A percentile compares a stretch with the other conserved stretches of the same genome.
These are phyloP conservation scores for Oxytorus armatus DNA, from an alignment of 2,888 invertebrate species.

Conservation along the genomic window DNA sequence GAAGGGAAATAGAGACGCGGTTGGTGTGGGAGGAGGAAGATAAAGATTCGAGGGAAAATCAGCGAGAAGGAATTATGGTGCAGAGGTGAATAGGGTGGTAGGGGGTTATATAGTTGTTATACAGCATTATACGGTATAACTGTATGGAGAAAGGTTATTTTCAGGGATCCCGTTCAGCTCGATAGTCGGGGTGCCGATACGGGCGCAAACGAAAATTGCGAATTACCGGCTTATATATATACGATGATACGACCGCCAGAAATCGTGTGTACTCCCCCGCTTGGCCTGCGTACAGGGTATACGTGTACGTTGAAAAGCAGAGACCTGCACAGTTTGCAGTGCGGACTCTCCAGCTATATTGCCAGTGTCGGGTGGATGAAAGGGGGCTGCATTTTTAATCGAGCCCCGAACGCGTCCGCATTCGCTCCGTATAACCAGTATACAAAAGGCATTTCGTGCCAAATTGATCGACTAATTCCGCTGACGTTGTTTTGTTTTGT, in stretches of 20 bases:
- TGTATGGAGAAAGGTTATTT: conserved; percentile 53
- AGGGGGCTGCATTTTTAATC: conserved; percentile 64
- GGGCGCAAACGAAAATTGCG: conserved; percentile 62
- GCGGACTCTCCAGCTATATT: conserved; percentile 26
- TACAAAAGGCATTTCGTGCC: conserved; percentile 7
- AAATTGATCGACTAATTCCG: too few relatives aligned
- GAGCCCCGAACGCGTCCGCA: conserved; percentile 50
- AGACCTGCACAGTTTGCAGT: conserved; percentile 15
- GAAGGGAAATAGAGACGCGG: not conserved
- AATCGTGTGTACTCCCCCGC: conserved; percentile 28
- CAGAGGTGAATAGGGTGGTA: not conserved
- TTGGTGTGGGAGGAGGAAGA: not conserved
- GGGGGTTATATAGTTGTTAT: not conserved
- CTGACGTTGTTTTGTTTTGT: not conserved
- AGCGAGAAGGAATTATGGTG: not conserved
- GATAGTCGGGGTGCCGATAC: conserved; percentile 48
- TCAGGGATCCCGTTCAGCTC: conserved; percentile 58
- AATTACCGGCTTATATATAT: conserved; percentile 65
- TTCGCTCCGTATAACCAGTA: conserved; percentile 31
- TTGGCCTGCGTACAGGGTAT: conserved; percentile 3
- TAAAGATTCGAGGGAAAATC: not conserved
- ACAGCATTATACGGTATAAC: conserved; percentile 10
- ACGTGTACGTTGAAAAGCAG: not conserved
- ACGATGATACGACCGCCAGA: conserved; percentile 44
- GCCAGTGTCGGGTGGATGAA: conserved; percentile 37